Base-by-base conservation (phyloP, 2,888 invertebrate species). In the Isoperla grammatica region DNA sequence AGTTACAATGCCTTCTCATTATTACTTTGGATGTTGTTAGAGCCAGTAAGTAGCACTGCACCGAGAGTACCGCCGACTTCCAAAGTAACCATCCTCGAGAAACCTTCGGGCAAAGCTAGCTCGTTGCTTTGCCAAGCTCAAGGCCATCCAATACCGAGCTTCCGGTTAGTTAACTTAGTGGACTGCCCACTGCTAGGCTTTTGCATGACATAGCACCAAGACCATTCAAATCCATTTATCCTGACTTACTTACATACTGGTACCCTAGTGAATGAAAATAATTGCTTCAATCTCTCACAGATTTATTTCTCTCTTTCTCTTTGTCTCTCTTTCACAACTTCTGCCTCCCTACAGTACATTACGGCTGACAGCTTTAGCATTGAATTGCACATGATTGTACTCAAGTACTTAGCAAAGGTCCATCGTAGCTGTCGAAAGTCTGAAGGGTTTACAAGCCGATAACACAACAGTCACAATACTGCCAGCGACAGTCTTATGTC, bases 71-170 rank as follows among this genome's bases (percentile, higher is more conserved):
- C 68, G 62, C 72, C 68, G 59, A 71, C 67, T 67, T 73, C 71
- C 67, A 71, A 69, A 63, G 62, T 63, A 53, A 61, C 61, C 17
- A 53, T 63, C 15, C 61, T 63, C 4, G 59, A 60, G 57, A 61
- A 60, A 46, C 61, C 48, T 15, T 11, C 22, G 55, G 48, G 63
- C 53, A 59, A 56, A 64, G 50, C 68, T 54, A 46, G 71, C 23
- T 65, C 68, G 12, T 64, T 85, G 65, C 75, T 84, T 56, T 87
- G 87, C 74, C 84, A 85, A 74, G 87, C 85, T 64, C 87, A 87
- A 73, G 84, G 84, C 42, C 85, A 78, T 77, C 87, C 87, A 49
- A 79, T 84, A 57, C 86, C 87, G 40, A 69, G 79, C 66, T 83
- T 81, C 80, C 84, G 86, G 86, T 86, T 81, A 78, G 76, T 76